These are phyloP conservation scores for Pyrocephalus nanus DNA, from an alignment of 2,797 vertebrate species.

Conservation along the genomic window DNA sequence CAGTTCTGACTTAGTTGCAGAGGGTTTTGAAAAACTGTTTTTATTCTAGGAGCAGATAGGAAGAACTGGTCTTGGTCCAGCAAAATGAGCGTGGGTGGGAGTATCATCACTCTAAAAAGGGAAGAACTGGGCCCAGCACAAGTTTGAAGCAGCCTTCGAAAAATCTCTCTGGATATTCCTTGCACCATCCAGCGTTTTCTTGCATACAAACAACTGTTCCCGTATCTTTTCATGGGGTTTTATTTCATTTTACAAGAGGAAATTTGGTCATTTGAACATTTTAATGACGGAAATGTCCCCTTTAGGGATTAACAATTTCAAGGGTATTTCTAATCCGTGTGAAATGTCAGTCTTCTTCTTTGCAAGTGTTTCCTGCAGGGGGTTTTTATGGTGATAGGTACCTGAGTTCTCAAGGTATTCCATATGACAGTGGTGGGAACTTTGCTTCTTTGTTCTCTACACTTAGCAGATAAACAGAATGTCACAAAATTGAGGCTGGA, in stretches of 20 bases:
- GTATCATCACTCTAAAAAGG: not conserved
- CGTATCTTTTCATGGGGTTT: fast-evolving
- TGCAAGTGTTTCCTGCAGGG: too few species aligned
- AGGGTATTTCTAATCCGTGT: not conserved
- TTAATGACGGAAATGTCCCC: not conserved
- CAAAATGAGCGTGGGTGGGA: not conserved
- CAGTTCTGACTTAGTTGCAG: not conserved
- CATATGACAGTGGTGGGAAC: fast-evolving
- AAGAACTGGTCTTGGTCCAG: not conserved
- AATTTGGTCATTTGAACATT: not conserved
- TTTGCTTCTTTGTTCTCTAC: not conserved
- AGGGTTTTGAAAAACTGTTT: not conserved
- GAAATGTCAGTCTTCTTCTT: not conserved
- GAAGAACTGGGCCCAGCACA: not conserved
- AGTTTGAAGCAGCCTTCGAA: not conserved
- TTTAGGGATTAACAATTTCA: not conserved
- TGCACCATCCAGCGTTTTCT: not conserved
- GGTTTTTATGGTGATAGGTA: not conserved
- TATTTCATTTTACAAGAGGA: not conserved
- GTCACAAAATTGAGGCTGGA: not conserved
- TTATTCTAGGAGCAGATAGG: not conserved
- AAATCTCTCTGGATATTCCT: not conserved
- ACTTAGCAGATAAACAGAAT: not conserved
- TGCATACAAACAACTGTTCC: not conserved
- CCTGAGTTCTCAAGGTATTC: not conserved